Evolutionary conservation across 1,140 invertebrate species (phyloP).

Genomic region (Globodera ellingtonae): DNA sequence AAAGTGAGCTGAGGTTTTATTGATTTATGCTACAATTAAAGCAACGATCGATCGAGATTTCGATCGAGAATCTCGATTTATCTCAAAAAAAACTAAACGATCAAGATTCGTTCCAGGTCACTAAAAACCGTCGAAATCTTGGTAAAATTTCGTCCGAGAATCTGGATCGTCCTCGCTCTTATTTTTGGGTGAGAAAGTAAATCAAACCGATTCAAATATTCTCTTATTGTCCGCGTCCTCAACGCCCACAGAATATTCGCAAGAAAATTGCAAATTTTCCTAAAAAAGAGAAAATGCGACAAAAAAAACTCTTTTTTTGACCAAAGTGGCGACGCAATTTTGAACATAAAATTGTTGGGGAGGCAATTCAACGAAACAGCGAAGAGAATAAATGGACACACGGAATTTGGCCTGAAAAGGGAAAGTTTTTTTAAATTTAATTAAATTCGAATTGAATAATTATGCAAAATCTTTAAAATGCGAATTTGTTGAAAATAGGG

Average conservation of each 20-base stretch:
- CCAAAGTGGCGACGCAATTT: slow-evolving; percentile 45
- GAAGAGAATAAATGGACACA: slow-evolving; percentile 35
- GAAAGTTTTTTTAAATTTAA: neutral
- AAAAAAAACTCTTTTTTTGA: neutral
- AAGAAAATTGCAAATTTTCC: slow-evolving; percentile 42
- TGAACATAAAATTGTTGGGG: slow-evolving; percentile 37
- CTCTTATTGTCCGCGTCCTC: slow-evolving; percentile 24
- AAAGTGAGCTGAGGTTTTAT: slow-evolving; percentile 35
- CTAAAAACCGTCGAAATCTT: neutral
- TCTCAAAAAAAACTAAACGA: too few relatives aligned
- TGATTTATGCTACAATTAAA: neutral
- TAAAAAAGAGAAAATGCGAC: neutral
- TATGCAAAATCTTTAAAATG: neutral
- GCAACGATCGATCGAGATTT: neutral
- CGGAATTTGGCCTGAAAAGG: slow-evolving; percentile 28
- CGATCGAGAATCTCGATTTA: neutral
- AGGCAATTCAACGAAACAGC: slow-evolving; percentile 34
- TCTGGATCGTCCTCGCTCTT: neutral
- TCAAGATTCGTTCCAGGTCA: too few relatives aligned
- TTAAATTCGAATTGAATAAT: too few relatives aligned
- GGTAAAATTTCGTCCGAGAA: neutral
- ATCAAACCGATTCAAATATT: slow-evolving; percentile 12
- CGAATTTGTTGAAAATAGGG: too few relatives aligned
- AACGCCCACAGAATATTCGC: slow-evolving; percentile 49
- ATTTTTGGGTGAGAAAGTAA: neutral